Conservation (phyloP, 2,888 invertebrate species). For the Heliconius hortense region DNA sequence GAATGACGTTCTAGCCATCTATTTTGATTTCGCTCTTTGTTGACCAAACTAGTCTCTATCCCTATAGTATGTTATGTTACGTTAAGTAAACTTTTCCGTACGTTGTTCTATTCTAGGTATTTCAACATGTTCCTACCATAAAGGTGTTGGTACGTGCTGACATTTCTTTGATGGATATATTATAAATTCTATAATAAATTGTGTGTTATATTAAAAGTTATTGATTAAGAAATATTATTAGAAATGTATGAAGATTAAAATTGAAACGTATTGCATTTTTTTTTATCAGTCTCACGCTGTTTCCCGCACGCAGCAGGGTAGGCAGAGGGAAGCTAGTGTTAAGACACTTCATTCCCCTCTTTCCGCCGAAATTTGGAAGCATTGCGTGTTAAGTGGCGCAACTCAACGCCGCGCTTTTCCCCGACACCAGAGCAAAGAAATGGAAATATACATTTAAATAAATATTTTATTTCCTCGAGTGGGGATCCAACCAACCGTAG, state of each 20-base stretch:
- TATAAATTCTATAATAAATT: conserved; percentile 55
- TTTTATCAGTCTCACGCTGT: no score
- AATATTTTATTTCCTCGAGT: no score
- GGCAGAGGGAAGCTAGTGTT: no score
- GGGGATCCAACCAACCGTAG: no score
- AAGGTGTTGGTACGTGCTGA: conserved; percentile 52
- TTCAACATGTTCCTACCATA: conserved; percentile 42
- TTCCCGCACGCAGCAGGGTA: no score
- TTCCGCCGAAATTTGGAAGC: no score
- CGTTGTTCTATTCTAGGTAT: conserved; percentile 31
- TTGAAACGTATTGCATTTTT: neutral
- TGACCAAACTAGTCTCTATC: conserved; percentile 52
- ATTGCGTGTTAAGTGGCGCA: neutral
- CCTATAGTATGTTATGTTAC: conserved; percentile 16
- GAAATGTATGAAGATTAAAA: neutral
- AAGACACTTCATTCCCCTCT: no score
- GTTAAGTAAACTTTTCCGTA: conserved; percentile 38
- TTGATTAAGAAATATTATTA: neutral
- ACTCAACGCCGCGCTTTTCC: neutral
- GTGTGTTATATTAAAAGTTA: neutral
- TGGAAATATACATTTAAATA: no score
- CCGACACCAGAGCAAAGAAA: no score
- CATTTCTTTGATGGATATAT: conserved; percentile 50
- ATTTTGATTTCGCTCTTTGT: conserved; percentile 40
- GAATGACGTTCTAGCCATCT: conserved; percentile 36